Evolutionary conservation across 2,888 invertebrate genomes (phyloP), one percentile per base, ranked within the genome.

Genomic region (Himalopsyche kuldschensis): DNA sequence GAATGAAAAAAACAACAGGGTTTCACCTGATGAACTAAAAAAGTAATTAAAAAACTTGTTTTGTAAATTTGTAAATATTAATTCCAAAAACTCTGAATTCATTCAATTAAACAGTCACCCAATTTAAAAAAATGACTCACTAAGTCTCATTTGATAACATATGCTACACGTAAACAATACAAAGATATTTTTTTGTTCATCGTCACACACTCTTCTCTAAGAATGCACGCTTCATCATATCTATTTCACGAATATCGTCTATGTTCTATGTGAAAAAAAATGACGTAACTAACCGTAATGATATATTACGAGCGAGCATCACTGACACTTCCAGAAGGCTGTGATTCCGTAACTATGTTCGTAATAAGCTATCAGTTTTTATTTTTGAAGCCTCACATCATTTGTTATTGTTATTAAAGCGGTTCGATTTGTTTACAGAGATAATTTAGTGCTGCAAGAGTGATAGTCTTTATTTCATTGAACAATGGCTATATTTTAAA

Each of bases 291-390:
- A 82, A 76, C 24, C 32, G 30, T 75, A 76, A 75, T 82, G 79
- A 82, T 82, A 76, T 81, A 81, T 78, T 48, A 77, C 80, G 76
- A 55, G 48, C 20, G 82, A 82, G 79, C 82, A 82, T 80, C 75
- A 75, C 48, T 47, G 35, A 32, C 69, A 41, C 82, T 55, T 69
- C 30, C 79, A 46, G 46, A 63, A 48, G 48, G 63, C 69, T 27
- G 69, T 27, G 69, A 69, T 30, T 69, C 27, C 69, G 69, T 69
- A 69, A 69, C 69, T 11, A 69, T 69, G 69, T 27, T 69, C 69
- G 27, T 69, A 69, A 69, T 69, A 69, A 69, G 69, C 69, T 27
- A 27, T 27, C 69, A 69, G 69, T 69, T 69, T 69, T 69, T 69
- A 69, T 69, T 69, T 69, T 69, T 69, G 69, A 69, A 69, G 69